These are phyloP conservation scores for Echiichthys vipera DNA, from an alignment of 2,797 vertebrate species.

Conservation along the genomic window DNA sequence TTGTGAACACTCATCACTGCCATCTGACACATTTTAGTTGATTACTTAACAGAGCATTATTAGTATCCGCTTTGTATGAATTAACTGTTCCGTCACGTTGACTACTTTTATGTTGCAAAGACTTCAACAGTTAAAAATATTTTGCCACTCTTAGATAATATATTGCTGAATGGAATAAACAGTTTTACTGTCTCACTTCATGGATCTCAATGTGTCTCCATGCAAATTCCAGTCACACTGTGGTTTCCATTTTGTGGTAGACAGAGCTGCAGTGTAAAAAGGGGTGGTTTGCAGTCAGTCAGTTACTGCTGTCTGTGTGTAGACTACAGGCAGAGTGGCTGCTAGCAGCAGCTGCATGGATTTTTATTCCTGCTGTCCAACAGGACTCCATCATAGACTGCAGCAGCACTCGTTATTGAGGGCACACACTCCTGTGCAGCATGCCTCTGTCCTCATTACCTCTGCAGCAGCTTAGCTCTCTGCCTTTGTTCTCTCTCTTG, in stretches of 20 bases:
- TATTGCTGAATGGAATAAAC: slow-evolving; percentile 49
- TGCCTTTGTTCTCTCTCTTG: slow-evolving; percentile 83
- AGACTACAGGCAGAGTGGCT: slow-evolving; percentile 68
- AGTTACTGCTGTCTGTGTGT: slow-evolving; percentile 73
- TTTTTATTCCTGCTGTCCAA: slow-evolving; percentile 71
- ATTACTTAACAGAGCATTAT: slow-evolving; percentile 67
- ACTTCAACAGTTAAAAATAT: slow-evolving; percentile 41
- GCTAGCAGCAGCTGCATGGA: slow-evolving; percentile 73
- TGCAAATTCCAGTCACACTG: slow-evolving; percentile 79
- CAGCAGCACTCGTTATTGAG: slow-evolving; percentile 78
- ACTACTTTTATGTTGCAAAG: slow-evolving; percentile 33
- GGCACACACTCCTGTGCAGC: slow-evolving; percentile 76
- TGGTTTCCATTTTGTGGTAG: slow-evolving; percentile 83
- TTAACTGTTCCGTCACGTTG: slow-evolving; percentile 22
- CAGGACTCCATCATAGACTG: slow-evolving; percentile 76
- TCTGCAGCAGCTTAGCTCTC: slow-evolving; percentile 81
- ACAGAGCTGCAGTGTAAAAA: slow-evolving; percentile 78
- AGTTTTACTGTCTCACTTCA: slow-evolving; percentile 57
- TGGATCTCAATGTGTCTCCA: slow-evolving; percentile 66
- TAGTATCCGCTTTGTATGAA: slow-evolving; percentile 50
- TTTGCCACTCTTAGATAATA: slow-evolving; percentile 33
- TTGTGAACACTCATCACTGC: slow-evolving; percentile 60
- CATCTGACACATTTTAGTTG: slow-evolving; percentile 65
- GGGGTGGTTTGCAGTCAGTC: slow-evolving; percentile 75
- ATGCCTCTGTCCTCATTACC: slow-evolving; percentile 82